Percentiles rank a stretch among this genome's conserved stretches.
Evolutionary conservation across 2,888 invertebrate genomes (phyloP).

Genomic region (Pristionchus mayeri): DNA sequence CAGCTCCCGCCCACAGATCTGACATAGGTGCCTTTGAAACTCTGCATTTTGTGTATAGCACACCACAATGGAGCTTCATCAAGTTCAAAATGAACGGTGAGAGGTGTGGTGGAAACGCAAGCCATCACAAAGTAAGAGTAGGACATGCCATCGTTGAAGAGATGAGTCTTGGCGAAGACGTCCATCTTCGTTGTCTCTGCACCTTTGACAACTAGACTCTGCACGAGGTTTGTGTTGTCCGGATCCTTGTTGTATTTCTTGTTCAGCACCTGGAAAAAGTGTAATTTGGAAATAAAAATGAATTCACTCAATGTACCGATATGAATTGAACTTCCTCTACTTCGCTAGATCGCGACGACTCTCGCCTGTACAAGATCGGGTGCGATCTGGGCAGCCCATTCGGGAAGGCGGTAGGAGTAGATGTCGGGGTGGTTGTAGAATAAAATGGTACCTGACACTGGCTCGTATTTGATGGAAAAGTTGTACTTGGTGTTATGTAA

Average conservation of each 20-base stretch:
- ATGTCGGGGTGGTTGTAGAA: slow-evolving; percentile 88
- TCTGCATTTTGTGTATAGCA: too few relatives aligned
- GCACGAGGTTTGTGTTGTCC: background rate
- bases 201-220: slow-evolving; percentile 4
- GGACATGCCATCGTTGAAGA: slow-evolving; percentile 83
- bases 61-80: too few relatives aligned
- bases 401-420: slow-evolving; percentile 83
- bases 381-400: slow-evolving; percentile 79
- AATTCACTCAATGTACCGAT: too few relatives aligned
- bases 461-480: background rate
- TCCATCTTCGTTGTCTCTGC: slow-evolving; percentile 82
- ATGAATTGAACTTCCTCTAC: too few relatives aligned
- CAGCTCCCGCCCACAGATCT: slow-evolving; percentile 87
- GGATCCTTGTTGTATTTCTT: slow-evolving; percentile 52
- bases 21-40: too few relatives aligned
- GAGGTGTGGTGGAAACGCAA: too few relatives aligned
- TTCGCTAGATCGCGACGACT: too few relatives aligned
- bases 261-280: slow-evolving; percentile 64
- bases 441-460: slow-evolving; percentile 82
- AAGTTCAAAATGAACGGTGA: too few relatives aligned
- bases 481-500: too few relatives aligned
- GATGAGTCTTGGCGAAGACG: slow-evolving; percentile 88
- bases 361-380: slow-evolving; percentile 79
- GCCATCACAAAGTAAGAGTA: too few relatives aligned
- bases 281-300: too few relatives aligned